Base-by-base conservation (phyloP, 2,888 invertebrate genomes). In the Eurytoma adleriae region DNA sequence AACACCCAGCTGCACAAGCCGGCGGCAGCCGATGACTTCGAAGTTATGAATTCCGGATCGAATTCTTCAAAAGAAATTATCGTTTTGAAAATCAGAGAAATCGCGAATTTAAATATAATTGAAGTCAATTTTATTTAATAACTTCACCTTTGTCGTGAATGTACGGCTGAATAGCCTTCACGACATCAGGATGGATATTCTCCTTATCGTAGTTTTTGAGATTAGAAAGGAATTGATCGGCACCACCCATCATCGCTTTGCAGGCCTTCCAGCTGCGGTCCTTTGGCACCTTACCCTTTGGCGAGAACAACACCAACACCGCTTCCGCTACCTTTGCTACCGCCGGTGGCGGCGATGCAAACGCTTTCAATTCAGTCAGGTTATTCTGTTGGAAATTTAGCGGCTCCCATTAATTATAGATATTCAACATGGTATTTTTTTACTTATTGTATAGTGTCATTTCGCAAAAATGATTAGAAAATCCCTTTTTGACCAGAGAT, bases 1-100 rank as follows among this genome's bases (percentile, higher is more conserved):
- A 97, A 95, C 1, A 97, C 98, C 98, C 98, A 99, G 1, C 97
- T 95, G 88, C 98, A 98, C 12, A 99, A 92, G 30, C 98, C 97
- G 73, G 97, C 97, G 24, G 98, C 98, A 18, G 98, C 98, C 52
- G 94, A 93, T 0, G 98, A 98, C 91, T 98, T 98, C 0, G 94
- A 93, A 84, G 94, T 91, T 86, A 98, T 96, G 84, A 96, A 95
- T 57, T 96, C 96, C 0, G 97, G 95, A 84, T 94, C 94, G 90
- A 98, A 98, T 84, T 97, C 97, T 14, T 94, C 48, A 70, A 69
- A 70, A 77, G 18, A 40, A 40, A 40, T 40, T 40, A 7, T 40
- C 40, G 40, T 40, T 40, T 40, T 40, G 10, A 40, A 40, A 40
- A 10, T 40, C 10, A 40, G 10, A 40, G 30, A 30, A 30, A 30